Evolutionary conservation across 1,140 invertebrate genomes (phyloP).

Genomic region (Paramacrobiotus metropolitanus): DNA sequence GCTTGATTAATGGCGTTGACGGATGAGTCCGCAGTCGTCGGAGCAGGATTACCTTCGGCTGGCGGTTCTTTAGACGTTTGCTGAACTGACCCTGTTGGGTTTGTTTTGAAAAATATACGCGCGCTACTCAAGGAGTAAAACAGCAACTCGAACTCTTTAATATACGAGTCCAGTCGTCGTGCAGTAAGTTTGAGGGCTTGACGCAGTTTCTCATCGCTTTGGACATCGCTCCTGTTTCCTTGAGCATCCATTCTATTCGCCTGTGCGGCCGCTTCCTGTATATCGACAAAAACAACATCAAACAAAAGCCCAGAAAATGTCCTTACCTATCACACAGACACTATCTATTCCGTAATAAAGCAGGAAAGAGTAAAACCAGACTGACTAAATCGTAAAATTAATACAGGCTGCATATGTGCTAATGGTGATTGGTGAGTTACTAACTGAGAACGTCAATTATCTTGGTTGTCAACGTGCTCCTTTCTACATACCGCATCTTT

Average conservation of each 20-base stretch:
- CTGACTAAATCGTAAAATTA: too few relatives aligned
- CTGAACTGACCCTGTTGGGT: too few relatives aligned
- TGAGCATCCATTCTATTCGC: not conserved
- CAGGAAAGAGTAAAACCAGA: too few relatives aligned
- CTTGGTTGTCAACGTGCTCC: too few relatives aligned
- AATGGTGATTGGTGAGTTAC: too few relatives aligned
- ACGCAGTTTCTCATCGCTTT: conserved; percentile 53
- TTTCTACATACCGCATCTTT: conserved; percentile 34
- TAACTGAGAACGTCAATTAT: too few relatives aligned
- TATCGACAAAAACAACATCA: not conserved
- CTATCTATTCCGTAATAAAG: conserved; percentile 29
- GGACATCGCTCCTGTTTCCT: conserved; percentile 11
- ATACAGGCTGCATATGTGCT: too few relatives aligned
- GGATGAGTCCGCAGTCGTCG: too few relatives aligned
- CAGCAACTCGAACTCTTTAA: conserved; percentile 61
- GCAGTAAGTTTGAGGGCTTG: conserved; percentile 78
- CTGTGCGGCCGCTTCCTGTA: not conserved
- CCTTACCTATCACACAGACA: conserved; percentile 15
- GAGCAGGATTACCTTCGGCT: too few relatives aligned
- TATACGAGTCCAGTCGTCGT: conserved; percentile 51
- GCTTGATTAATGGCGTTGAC: too few relatives aligned
- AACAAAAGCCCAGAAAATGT: not conserved
- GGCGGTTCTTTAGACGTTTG: too few relatives aligned
- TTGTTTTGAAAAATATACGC: conserved; percentile 56
- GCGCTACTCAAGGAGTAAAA: conserved; percentile 78